These are phyloP conservation scores for Drosophila kepulauana DNA, from an alignment of 1,140 invertebrate species.

Conservation along the genomic window DNA sequence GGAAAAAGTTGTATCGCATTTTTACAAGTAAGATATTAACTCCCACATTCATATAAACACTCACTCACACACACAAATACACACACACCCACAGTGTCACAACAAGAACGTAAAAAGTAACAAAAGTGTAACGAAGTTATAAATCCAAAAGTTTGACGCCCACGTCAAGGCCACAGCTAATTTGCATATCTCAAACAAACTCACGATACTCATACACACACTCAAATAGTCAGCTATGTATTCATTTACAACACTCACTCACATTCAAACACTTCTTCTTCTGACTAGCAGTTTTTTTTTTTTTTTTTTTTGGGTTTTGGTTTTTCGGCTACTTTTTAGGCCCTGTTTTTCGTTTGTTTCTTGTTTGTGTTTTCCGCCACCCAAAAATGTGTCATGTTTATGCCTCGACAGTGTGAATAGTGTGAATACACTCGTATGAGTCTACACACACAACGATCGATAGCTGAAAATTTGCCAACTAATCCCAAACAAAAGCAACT, in stretches of 20 bases:
- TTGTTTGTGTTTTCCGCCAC: not conserved
- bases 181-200: constrained; percentile 76
- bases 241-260: constrained; percentile 24
- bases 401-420: not conserved
- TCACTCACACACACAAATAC: constrained; percentile 4
- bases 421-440: constrained; percentile 15
- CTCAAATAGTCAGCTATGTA: not conserved
- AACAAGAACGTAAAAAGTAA: constrained; percentile 54
- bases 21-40: constrained; percentile 56
- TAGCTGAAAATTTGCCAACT: not conserved
- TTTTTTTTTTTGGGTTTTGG: not conserved
- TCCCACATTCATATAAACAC: constrained; percentile 43
- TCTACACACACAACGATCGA: constrained; percentile 11
- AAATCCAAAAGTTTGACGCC: constrained; percentile 81
- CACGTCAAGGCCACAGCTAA: constrained; percentile 80
- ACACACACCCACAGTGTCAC: constrained; percentile 10
- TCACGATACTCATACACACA: constrained; percentile 41
- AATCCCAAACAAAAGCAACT: not conserved
- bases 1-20: constrained; percentile 49
- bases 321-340: constrained; percentile 7
- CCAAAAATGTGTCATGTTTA: constrained; percentile 19
- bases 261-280: not conserved
- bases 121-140: constrained; percentile 80
- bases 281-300: constrained; percentile 10
- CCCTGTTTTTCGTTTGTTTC: not conserved